Base-by-base conservation (phyloP, 1,140 invertebrate species). In the Augochlora pura region DNA sequence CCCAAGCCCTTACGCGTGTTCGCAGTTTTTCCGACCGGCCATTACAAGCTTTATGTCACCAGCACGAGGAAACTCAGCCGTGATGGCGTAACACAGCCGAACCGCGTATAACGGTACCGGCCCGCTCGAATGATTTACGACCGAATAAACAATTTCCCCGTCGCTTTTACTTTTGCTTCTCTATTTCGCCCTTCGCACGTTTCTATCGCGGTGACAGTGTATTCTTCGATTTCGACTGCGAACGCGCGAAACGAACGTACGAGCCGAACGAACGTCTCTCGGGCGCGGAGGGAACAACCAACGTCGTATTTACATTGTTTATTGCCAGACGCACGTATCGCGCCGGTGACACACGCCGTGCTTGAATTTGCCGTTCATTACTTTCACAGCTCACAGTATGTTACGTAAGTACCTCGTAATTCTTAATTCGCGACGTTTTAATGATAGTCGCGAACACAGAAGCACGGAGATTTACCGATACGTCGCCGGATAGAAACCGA, bases 221-320 rank as follows among this genome's bases (percentile, higher is more conserved):
- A 59, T 68, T 25, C 52, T 60, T 38, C 25, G 21, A 64, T 78
- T 72, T 23, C 23, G 18, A 60, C 39, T 25, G 38, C 21, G 49
- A 67, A 74, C 59, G 52, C 23, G 63, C n/a, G 71, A 66, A n/a
- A 64, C 63, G 64, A 23, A 32, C 32, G 32, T 4, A 4, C 32
- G 32, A 32, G 4, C 32, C 32, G 32, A 32, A 32, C 32, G 32
- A 32, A 32, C 32, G 32, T 32, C 32, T 32, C 62, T 18, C 52
- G 39, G 21, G 16, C 42, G n/a, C n/a, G n/a, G 10, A 39, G n/a
- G 63, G 63, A 60, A 74, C 70, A 25, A 62, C 21, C 62, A 52
- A 73, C 77, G 77, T 74, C 77, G 77, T 52, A 73, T 79, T 79
- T 66, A 73, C 63, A 79, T 79, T 79, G 77, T 79, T 79, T 79